These are phyloP conservation scores for Rhopilema esculentum DNA, from an alignment of 30 jellyfish, hydroid and myxozoan species.

Conservation along the genomic window DNA sequence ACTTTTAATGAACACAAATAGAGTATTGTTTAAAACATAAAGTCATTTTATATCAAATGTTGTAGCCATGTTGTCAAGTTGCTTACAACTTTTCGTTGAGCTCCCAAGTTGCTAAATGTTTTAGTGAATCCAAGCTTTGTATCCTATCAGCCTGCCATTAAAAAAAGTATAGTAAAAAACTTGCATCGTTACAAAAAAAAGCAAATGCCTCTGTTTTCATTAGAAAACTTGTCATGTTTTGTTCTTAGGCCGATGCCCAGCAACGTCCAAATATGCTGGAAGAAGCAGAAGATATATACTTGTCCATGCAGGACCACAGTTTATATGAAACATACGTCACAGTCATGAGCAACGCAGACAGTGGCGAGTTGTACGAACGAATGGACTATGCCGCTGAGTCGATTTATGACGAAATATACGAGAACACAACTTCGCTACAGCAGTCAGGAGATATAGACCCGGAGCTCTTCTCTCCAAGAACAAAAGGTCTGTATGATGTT, in stretches of 20 bases:
- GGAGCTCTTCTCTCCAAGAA: not conserved
- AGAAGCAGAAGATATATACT: conserved; percentile 32
- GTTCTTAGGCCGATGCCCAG: conserved; percentile 49
- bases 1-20: no score
- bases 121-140: no score
- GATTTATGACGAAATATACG: conserved; percentile 21
- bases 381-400: conserved; percentile 20
- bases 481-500: no score
- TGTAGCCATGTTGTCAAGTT: no score
- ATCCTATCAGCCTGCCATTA: no score
- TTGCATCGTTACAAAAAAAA: no score
- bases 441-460: not conserved
- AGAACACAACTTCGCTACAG: not conserved
- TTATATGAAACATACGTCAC: conserved; percentile 5
- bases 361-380: conserved; percentile 19
- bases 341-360: not conserved
- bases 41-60: no score
- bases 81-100: no score
- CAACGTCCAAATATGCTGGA: conserved; percentile 33
- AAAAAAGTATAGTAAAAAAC: no score
- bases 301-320: conserved; percentile 21
- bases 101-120: no score
- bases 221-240: not conserved
- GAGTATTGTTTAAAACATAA: no score
- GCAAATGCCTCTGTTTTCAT: not conserved